Percentiles rank a stretch among this genome's conserved stretches.
These are phyloP conservation scores for Irena cyanogastra DNA, from an alignment of 2,113 vertebrate genomes.

Conservation along the genomic window DNA sequence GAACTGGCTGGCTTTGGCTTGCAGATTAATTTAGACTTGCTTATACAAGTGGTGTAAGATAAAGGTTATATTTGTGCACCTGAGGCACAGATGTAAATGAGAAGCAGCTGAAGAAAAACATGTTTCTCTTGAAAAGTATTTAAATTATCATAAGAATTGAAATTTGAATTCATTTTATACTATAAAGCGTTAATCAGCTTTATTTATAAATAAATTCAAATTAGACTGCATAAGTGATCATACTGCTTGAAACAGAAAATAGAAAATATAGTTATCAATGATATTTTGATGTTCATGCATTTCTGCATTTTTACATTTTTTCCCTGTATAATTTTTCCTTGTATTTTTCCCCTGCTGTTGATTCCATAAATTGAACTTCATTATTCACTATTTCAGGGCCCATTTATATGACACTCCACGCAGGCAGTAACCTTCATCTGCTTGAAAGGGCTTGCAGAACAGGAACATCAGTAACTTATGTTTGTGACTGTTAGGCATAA, in stretches of 20 bases:
- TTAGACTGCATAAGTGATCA: neutral
- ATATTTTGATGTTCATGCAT: neutral
- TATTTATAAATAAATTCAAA: constrained; percentile 9
- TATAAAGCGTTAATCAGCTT: neutral
- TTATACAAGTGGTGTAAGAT: neutral
- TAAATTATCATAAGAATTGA: neutral
- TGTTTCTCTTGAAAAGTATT: neutral
- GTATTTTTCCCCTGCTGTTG: neutral
- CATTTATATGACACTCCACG: neutral
- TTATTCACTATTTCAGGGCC: neutral
- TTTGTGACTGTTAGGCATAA: neutral
- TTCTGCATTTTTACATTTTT: neutral
- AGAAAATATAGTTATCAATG: neutral
- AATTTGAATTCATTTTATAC: neutral
- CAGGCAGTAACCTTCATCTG: neutral
- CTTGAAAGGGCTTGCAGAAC: neutral
- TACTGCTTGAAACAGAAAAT: neutral
- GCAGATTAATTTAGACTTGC: neutral
- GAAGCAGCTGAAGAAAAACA: neutral
- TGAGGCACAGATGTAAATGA: neutral
- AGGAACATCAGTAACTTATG: neutral
- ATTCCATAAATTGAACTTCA: neutral
- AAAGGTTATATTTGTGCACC: neutral
- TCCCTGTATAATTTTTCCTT: neutral
- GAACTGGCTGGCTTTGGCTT: neutral